Percentiles rank a stretch among this genome's conserved stretches.
These are phyloP conservation scores for Anseranas semipalmata DNA, from an alignment of 2,113 vertebrate genomes.

Conservation along the genomic window DNA sequence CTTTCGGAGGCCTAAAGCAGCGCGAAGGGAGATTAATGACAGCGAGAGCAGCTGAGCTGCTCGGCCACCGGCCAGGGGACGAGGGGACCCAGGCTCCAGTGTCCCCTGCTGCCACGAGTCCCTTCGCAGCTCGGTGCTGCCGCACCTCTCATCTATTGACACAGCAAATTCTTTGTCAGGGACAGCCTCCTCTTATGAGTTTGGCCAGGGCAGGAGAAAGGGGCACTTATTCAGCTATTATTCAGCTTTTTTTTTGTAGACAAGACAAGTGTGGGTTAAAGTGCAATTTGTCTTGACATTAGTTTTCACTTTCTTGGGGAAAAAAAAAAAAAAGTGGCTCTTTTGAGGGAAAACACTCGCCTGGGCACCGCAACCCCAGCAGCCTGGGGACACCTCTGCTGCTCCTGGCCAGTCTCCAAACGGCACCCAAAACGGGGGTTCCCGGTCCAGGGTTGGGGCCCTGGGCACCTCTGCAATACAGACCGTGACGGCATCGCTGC, in stretches of 20 bases:
- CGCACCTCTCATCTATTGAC: neutral
- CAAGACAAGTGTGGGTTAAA: constrained; percentile 17
- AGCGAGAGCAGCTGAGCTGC: neutral
- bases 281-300: neutral
- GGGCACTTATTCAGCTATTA: neutral
- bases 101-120: neutral
- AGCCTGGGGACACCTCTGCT: neutral
- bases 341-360: neutral
- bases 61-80: neutral
- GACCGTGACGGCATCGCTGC: accelerated
- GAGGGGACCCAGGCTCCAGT: neutral
- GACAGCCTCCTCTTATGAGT: neutral
- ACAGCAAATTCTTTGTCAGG: neutral
- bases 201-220: neutral
- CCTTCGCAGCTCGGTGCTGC: neutral
- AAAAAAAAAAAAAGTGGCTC: neutral
- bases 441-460: neutral
- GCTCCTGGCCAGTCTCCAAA: no score
- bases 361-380: neutral
- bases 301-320: neutral
- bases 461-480: accelerated
- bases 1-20: neutral
- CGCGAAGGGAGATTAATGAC: neutral
- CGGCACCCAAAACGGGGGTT: neutral
- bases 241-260: neutral